A percentile compares a stretch with the other conserved stretches of the same genome.
These are phyloP conservation scores for Araneus ventricosus DNA, from an alignment of 1,140 invertebrate species.

Conservation along the genomic window DNA sequence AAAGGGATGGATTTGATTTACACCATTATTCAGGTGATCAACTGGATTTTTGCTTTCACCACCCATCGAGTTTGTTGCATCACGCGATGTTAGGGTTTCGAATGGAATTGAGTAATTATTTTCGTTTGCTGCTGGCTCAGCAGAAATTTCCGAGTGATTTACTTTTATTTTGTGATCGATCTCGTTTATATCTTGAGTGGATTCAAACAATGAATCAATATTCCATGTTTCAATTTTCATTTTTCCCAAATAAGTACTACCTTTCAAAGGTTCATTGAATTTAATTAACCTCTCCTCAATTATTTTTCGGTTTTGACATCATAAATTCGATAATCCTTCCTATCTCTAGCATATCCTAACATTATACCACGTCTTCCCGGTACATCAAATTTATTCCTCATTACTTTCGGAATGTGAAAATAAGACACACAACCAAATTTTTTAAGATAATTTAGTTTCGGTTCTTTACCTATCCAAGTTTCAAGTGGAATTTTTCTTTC, in stretches of 20 bases:
- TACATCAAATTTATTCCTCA: neutral
- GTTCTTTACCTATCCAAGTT: neutral
- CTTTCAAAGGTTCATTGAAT: neutral
- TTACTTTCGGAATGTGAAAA: neutral
- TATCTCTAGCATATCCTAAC: neutral
- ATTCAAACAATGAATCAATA: neutral
- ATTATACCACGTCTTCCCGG: neutral
- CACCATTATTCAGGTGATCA: neutral
- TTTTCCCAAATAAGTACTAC: too few relatives aligned
- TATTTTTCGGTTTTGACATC: neutral
- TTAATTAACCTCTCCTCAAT: neutral
- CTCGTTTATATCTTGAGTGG: neutral
- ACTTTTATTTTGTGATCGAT: neutral
- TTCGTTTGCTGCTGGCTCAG: neutral
- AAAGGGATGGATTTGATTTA: neutral
- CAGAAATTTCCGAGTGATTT: neutral
- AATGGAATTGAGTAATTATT: neutral
- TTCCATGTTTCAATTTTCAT: too few relatives aligned
- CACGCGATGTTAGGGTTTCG: neutral
- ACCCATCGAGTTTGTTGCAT: accelerated
- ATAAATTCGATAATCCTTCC: neutral
- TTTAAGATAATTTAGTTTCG: neutral
- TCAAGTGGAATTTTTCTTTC: neutral
- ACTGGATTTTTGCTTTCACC: neutral
- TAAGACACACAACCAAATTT: neutral